Conservation (phyloP, 1,140 invertebrate species). For the Portunus trituberculatus region DNA sequence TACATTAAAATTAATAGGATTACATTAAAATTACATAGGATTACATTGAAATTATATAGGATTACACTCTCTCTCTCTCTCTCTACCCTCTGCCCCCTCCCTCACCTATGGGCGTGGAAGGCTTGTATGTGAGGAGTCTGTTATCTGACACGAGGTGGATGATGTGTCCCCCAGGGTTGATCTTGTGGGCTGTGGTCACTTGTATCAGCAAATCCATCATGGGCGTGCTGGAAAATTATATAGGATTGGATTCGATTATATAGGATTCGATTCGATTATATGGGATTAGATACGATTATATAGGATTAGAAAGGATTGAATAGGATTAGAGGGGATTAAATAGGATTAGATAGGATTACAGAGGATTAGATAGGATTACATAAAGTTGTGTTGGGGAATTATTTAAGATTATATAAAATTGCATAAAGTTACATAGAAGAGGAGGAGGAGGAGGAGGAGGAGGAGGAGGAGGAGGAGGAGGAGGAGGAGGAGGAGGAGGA, state of each 20-base stretch:
- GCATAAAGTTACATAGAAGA: neutral
- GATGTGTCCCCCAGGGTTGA: conserved; percentile 87
- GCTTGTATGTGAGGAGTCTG: conserved; percentile 86
- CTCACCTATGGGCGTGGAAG: conserved; percentile 89
- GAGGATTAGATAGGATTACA: too few relatives aligned
- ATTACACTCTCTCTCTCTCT: too few relatives aligned
- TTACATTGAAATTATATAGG: neutral
- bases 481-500: neutral
- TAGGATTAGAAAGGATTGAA: too few relatives aligned
- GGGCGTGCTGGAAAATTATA: conserved; percentile 84
- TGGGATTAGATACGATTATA: too few relatives aligned
- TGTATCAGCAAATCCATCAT: conserved; percentile 92
- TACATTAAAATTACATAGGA: neutral
- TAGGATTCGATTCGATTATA: too few relatives aligned
- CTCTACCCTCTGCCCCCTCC: neutral
- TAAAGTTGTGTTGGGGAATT: too few relatives aligned
- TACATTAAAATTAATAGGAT: neutral
- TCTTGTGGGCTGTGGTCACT: conserved; percentile 87
- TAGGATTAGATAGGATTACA: too few relatives aligned
- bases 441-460: too few relatives aligned
- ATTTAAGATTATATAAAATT: too few relatives aligned
- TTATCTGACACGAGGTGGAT: conserved; percentile 85
- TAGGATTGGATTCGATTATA: too few relatives aligned
- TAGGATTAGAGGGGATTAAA: too few relatives aligned
- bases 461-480: too few relatives aligned